Evolutionary conservation across 2,113 vertebrate genomes (phyloP).

Genomic region (Spheniscus mendiculus): DNA sequence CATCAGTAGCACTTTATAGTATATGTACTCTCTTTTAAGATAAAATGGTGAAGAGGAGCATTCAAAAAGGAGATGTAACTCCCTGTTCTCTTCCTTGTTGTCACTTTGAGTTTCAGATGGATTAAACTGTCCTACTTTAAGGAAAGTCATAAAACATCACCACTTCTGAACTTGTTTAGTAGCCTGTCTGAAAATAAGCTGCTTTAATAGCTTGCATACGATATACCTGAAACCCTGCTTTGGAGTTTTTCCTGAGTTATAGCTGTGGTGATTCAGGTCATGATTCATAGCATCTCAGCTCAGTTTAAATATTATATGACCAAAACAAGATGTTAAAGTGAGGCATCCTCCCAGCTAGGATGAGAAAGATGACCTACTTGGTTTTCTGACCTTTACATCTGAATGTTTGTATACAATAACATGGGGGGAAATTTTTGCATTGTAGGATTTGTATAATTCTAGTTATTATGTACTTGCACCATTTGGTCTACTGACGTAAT

Average conservation of each 20-base stretch:
- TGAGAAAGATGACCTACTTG: neutral
- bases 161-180: neutral
- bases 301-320: neutral
- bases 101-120: neutral
- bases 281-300: constrained; percentile 32
- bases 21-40: neutral
- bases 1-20: neutral
- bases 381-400: neutral
- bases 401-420: neutral
- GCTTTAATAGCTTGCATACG: neutral
- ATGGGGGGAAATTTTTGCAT: fast-evolving
- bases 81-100: neutral
- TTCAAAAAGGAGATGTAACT: neutral
- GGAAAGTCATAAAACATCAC: neutral
- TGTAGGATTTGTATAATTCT: neutral
- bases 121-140: neutral
- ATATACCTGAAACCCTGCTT: neutral
- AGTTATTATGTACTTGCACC: neutral
- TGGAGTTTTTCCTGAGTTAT: neutral
- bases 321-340: neutral
- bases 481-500: neutral
- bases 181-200: neutral
- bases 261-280: neutral
- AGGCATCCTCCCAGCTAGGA: neutral
- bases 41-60: neutral